Conservation (phyloP, 2,888 invertebrate genomes). For the Melinopterus prodromus region DNA sequence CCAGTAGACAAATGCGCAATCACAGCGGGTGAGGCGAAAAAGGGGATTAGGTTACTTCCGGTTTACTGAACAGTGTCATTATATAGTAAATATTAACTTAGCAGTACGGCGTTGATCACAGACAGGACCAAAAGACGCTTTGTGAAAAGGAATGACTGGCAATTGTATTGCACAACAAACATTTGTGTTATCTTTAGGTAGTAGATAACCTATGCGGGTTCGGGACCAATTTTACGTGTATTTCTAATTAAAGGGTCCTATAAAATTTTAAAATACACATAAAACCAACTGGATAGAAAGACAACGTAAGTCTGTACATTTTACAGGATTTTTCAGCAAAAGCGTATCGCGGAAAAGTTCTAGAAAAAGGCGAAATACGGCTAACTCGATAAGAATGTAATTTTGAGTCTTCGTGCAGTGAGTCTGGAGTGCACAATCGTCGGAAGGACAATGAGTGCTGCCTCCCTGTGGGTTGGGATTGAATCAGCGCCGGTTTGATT, state of each 20-base stretch:
- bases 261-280: too few species aligned
- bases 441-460: conserved; percentile 51
- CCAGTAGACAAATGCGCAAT: conserved; percentile 23
- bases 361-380: conserved; percentile 44
- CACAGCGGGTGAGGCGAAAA: neutral
- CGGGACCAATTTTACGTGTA: too few species aligned
- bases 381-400: conserved; percentile 57
- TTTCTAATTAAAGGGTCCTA: too few species aligned
- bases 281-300: too few species aligned
- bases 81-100: neutral
- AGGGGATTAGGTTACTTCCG: neutral
- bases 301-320: neutral
- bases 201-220: too few species aligned
- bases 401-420: conserved; percentile 54
- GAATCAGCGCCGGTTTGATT: conserved; percentile 58
- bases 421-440: conserved; percentile 49
- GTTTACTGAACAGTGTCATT: neutral
- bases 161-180: too few species aligned
- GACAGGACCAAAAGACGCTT: too few species aligned
- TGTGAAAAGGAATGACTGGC: too few species aligned
- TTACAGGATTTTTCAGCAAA: neutral
- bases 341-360: neutral
- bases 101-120: too few species aligned
- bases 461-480: conserved; percentile 54
- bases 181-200: too few species aligned